These are phyloP conservation scores for Eulemur rubriventer DNA, from an alignment of 2,797 vertebrate genomes.

Conservation along the genomic window DNA sequence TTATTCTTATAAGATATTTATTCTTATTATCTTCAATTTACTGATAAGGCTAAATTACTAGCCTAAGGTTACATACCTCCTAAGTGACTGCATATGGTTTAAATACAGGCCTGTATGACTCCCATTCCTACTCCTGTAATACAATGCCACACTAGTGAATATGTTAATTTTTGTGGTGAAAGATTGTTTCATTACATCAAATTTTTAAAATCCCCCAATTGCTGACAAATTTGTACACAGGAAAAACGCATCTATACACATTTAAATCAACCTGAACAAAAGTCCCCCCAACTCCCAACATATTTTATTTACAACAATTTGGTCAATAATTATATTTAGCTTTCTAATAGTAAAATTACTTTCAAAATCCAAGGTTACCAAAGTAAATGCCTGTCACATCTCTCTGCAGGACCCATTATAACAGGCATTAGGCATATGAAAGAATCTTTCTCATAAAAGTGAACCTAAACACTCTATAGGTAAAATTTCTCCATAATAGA, in stretches of 20 bases:
- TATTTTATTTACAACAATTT: background rate
- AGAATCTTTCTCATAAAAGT: background rate
- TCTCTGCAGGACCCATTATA: background rate
- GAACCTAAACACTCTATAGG: background rate
- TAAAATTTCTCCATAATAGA: background rate
- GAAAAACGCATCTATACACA: background rate
- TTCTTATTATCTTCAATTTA: background rate
- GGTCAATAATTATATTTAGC: background rate
- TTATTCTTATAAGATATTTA: background rate
- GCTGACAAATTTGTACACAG: constrained; percentile 4
- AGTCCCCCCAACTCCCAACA: background rate
- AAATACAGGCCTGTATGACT: background rate
- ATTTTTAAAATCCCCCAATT: background rate
- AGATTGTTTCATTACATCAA: constrained; percentile 13
- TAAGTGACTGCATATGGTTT: background rate
- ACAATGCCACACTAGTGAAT: background rate
- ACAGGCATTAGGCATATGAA: background rate
- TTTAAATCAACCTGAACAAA: constrained; percentile 12
- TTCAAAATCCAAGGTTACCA: constrained; percentile 24
- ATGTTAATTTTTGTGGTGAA: background rate
- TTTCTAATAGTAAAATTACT: constrained; percentile 21
- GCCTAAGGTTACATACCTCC: background rate
- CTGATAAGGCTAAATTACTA: background rate
- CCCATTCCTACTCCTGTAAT: background rate
- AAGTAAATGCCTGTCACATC: background rate